A percentile compares a stretch with the other conserved stretches of the same genome.
Evolutionary conservation across 2,113 vertebrate genomes (phyloP).

Genomic region (Calypte anna): DNA sequence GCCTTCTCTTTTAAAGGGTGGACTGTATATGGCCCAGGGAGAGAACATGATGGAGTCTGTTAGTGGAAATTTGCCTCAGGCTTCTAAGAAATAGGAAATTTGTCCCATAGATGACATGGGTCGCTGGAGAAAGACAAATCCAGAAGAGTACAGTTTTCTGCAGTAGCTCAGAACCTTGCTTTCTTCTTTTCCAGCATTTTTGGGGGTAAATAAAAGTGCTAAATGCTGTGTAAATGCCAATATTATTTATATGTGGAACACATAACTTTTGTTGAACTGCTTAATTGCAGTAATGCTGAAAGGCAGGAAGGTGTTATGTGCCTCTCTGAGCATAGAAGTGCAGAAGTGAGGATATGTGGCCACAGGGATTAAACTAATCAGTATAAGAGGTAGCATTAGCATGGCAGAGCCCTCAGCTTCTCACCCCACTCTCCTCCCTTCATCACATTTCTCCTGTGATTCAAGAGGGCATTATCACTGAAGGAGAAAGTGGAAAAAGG

Average conservation of each 20-base stretch:
- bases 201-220: not conserved
- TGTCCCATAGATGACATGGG: not conserved
- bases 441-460: not conserved
- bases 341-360: slow-evolving; percentile 10
- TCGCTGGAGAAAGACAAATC: not conserved
- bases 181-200: not conserved
- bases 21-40: not conserved
- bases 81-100: not conserved
- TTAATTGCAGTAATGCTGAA: not conserved
- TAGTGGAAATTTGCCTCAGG: not conserved
- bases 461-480: not conserved
- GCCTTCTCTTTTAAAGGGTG: not conserved
- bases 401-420: not conserved
- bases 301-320: not conserved
- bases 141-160: not conserved
- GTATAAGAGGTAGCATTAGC: not conserved
- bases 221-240: not conserved
- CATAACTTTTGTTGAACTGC: not conserved
- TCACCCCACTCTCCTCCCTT: not conserved
- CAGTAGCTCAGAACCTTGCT: not conserved
- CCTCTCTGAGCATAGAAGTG: not conserved
- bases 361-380: slow-evolving; percentile 3
- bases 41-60: not conserved
- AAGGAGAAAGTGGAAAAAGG: slow-evolving; percentile 13
- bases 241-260: not conserved